Conservation (phyloP, 2,797 vertebrate species). For the Lagocephalus sceleratus region DNA sequence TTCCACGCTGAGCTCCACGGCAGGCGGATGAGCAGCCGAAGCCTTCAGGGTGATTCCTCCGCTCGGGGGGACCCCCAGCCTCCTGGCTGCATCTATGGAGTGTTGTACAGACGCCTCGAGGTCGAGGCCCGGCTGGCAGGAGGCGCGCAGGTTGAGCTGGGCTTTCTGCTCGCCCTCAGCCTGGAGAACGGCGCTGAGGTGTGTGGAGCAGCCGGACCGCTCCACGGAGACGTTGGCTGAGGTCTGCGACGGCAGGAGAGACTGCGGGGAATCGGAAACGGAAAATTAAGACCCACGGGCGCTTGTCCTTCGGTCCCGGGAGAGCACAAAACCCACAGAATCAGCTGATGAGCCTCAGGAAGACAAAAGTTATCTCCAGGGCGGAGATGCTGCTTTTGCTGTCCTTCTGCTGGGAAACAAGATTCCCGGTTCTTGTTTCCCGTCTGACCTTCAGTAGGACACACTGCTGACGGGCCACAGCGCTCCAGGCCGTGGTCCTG, state of each 20-base stretch:
- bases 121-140: constrained; percentile 33
- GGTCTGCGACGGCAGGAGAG: constrained; percentile 59
- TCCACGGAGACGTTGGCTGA: constrained; percentile 71
- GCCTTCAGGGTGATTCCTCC: constrained; percentile 61
- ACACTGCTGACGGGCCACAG: constrained; percentile 51
- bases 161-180: constrained; percentile 45
- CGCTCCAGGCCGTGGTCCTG: constrained; percentile 42
- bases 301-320: too few relatives aligned
- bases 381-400: constrained; percentile 51
- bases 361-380: constrained; percentile 51
- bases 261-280: constrained; percentile 21
- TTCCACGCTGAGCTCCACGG: constrained; percentile 55
- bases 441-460: constrained; percentile 64
- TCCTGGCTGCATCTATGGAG: constrained; percentile 55
- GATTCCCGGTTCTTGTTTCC: constrained; percentile 56
- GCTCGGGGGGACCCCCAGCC: constrained; percentile 61
- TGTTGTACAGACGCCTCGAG: constrained; percentile 69
- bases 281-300: background rate
- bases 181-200: constrained; percentile 50
- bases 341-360: constrained; percentile 13
- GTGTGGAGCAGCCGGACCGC: constrained; percentile 47
- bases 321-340: too few relatives aligned
- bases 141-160: constrained; percentile 48
- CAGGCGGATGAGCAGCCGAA: constrained; percentile 23
- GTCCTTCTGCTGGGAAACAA: constrained; percentile 63